phyloP scores from a whole-genome alignment of 2,113 vertebrate genomes.

The Seriola aureovittata region DNA sequence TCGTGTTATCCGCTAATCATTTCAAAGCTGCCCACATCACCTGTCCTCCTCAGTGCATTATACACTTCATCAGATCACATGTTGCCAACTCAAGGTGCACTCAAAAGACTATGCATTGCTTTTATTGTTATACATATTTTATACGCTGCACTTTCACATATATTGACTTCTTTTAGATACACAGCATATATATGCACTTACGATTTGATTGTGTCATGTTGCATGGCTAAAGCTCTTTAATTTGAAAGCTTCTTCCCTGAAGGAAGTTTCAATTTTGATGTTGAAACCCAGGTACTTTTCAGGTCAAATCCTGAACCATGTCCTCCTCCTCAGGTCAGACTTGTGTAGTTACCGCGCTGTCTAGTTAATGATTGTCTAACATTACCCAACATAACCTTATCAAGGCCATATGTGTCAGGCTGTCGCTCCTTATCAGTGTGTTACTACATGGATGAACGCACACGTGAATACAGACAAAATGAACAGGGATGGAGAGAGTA shows the following conservation, averaged over 20 bases:
- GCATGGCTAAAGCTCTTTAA: background rate
- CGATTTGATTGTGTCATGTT: background rate
- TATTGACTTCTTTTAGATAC: background rate
- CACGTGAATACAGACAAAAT: constrained; percentile 41
- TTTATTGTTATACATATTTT: constrained; percentile 45
- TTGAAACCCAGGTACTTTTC: background rate
- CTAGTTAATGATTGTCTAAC: constrained; percentile 71
- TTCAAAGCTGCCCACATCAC: constrained; percentile 32
- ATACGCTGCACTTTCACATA: constrained; percentile 23
- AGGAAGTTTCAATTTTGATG: background rate
- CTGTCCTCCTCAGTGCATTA: constrained; percentile 8
- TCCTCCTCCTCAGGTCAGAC: constrained; percentile 9
- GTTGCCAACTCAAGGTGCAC: constrained; percentile 1
- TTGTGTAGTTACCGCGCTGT: background rate
- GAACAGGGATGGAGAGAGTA: constrained; percentile 40
- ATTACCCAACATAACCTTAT: constrained; percentile 70
- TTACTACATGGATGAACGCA: constrained; percentile 47
- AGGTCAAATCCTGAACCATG: background rate
- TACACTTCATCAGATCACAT: background rate
- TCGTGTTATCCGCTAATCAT: constrained; percentile 53
- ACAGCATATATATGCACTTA: background rate
- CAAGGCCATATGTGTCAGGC: constrained; percentile 62
- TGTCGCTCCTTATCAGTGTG: constrained; percentile 68
- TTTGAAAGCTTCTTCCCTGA: background rate
- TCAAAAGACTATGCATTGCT: background rate